Evolutionary conservation across 2,113 vertebrate species (phyloP).

Genomic region (Axis porcinus): DNA sequence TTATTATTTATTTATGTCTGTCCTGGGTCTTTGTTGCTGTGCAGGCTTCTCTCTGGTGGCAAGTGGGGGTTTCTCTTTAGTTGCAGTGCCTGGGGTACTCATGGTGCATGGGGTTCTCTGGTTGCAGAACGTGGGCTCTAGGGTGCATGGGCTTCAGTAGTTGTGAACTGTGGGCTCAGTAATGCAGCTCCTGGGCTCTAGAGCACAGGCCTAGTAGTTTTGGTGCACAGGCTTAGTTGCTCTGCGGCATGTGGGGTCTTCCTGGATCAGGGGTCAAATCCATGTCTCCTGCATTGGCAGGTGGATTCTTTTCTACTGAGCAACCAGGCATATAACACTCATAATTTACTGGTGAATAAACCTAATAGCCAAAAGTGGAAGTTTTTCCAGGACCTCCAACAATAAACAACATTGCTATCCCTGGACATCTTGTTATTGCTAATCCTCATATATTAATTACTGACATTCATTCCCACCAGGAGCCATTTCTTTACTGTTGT

Average conservation of each 20-base stretch:
- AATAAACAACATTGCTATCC: neutral
- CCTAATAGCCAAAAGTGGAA: neutral
- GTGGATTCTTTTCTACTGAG: neutral
- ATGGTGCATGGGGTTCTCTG: neutral
- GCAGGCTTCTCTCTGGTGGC: neutral
- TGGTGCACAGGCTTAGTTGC: neutral
- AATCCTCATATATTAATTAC: neutral
- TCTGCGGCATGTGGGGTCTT: neutral
- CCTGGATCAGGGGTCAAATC: rapidly evolving
- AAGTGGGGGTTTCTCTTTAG: neutral
- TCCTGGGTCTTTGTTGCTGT: neutral
- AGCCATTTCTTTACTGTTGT: neutral
- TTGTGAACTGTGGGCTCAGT: neutral
- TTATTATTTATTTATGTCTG: neutral
- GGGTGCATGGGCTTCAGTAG: neutral
- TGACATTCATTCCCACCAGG: neutral
- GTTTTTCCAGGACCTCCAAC: neutral
- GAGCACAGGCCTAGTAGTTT: neutral
- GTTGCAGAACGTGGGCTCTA: neutral
- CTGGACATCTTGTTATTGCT: neutral
- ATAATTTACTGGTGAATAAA: neutral
- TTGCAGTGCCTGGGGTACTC: neutral
- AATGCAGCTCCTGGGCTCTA: neutral
- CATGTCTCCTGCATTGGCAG: neutral
- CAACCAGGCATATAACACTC: neutral